Percentiles rank a stretch among this genome's conserved stretches.
These are phyloP conservation scores for Mnemiopsis leidyi DNA, from an alignment of 37 sponge, comb jelly and placozoan species.

Conservation along the genomic window DNA sequence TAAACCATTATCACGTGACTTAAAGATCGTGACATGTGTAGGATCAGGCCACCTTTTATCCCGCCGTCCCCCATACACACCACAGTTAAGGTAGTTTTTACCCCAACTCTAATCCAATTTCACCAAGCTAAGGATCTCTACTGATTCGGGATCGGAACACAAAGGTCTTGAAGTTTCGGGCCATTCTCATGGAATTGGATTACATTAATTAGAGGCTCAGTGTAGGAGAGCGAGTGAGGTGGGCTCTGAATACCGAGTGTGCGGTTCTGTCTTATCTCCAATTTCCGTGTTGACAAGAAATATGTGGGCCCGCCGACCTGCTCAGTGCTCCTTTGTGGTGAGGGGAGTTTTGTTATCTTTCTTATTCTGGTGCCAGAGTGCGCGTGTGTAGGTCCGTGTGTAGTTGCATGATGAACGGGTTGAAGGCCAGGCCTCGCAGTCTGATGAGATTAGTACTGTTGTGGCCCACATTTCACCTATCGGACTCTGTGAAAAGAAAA, in stretches of 20 bases:
- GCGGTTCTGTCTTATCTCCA: not conserved
- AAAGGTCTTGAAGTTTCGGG: not conserved
- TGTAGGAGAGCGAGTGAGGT: not conserved
- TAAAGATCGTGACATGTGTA: no score
- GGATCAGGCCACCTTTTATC: not conserved
- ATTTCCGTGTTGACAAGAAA: not conserved
- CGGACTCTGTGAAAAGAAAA: not conserved
- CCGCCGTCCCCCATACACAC: not conserved
- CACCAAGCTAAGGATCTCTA: not conserved
- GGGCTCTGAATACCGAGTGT: no score
- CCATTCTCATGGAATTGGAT: not conserved
- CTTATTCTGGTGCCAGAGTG: no score
- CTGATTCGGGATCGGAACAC: not conserved
- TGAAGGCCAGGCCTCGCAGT: no score
- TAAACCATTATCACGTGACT: no score
- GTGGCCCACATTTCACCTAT: not conserved
- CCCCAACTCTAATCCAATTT: not conserved
- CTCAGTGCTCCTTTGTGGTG: no score
- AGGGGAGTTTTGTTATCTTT: no score
- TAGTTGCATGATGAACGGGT: no score
- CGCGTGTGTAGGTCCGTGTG: no score
- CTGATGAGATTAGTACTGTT: not conserved
- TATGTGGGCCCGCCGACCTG: not conserved
- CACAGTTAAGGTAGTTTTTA: not conserved
- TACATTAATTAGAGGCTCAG: not conserved